Conservation (phyloP, 2,797 vertebrate species). For the Tangara arthus region DNA sequence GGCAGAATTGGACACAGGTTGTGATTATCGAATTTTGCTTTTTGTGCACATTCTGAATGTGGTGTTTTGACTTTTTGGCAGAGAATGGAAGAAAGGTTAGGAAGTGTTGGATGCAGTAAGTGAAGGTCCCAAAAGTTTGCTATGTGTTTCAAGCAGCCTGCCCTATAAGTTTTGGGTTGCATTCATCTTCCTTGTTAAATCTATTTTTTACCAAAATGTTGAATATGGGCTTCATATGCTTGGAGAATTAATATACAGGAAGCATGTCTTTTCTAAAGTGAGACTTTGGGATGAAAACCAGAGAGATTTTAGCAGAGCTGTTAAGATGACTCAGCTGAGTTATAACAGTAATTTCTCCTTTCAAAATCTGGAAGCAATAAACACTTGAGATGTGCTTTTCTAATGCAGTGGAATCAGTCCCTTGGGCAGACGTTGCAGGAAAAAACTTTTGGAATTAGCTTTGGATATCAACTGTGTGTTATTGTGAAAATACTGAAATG, state of each 20-base stretch:
- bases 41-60: background rate
- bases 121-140: background rate
- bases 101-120: background rate
- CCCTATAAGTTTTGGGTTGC: background rate
- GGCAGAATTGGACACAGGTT: background rate
- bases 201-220: background rate
- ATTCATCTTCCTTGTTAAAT: background rate
- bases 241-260: background rate
- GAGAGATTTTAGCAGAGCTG: background rate
- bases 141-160: background rate
- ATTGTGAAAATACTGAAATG: background rate
- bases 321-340: background rate
- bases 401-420: background rate
- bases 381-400: background rate
- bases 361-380: constrained; percentile 35
- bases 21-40: background rate
- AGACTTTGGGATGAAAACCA: background rate
- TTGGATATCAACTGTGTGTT: background rate
- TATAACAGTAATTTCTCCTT: constrained; percentile 14
- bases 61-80: background rate
- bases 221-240: background rate
- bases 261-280: background rate
- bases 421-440: background rate
- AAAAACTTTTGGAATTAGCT: background rate
- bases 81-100: background rate